Evolutionary conservation across 2,113 vertebrate species (phyloP).

Genomic region (Vombatus ursinus): DNA sequence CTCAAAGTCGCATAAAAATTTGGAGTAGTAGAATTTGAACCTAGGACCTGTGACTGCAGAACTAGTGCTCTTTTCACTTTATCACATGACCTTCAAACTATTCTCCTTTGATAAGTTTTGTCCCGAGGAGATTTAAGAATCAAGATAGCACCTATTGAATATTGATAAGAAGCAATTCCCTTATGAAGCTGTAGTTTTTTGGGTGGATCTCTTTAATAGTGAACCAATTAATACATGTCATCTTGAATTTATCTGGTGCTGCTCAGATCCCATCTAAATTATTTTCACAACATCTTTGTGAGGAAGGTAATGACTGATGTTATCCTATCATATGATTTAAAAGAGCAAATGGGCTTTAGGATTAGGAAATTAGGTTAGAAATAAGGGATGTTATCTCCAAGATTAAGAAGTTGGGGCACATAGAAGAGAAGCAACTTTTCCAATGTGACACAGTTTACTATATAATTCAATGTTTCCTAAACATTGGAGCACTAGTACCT

Average conservation of each 20-base stretch:
- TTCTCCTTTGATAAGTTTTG: not conserved
- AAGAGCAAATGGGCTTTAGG: not conserved
- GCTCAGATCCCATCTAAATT: constrained; percentile 17
- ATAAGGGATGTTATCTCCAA: not conserved
- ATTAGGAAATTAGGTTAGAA: not conserved
- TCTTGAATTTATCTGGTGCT: constrained; percentile 6
- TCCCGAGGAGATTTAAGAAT: not conserved
- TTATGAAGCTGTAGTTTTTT: not conserved
- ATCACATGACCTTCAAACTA: not conserved
- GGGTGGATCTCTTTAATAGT: constrained; percentile 21
- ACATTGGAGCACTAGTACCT: not conserved
- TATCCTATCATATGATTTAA: not conserved
- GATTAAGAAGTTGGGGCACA: not conserved
- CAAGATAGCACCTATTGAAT: not conserved
- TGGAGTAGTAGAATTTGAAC: not conserved
- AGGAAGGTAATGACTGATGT: not conserved
- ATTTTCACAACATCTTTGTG: constrained; percentile 12
- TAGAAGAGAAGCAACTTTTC: not conserved
- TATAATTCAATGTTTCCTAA: not conserved
- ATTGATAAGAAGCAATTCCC: not conserved
- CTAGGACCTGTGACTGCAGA: not conserved
- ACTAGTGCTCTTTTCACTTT: not conserved
- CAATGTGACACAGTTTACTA: not conserved
- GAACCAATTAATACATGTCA: not conserved
- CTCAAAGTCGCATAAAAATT: not conserved